These are phyloP conservation scores for Syncerus caffer DNA, from an alignment of 2,797 vertebrate genomes.

Conservation along the genomic window DNA sequence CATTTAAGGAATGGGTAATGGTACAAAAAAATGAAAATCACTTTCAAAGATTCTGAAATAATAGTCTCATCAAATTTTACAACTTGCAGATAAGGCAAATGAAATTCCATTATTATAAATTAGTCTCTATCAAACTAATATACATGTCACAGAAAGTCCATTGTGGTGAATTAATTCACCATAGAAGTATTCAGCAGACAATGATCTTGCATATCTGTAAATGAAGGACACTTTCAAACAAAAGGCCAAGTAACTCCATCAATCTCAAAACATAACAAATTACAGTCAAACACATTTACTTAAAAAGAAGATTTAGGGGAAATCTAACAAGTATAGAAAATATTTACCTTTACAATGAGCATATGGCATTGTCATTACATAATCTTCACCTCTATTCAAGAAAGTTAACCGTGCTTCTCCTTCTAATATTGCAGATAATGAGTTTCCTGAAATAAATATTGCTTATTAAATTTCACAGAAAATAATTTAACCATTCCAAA, in stretches of 20 bases:
- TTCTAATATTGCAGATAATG: constrained; percentile 95
- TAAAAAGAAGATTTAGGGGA: constrained; percentile 5
- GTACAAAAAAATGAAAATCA: neutral
- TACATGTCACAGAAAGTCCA: neutral
- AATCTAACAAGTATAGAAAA: neutral
- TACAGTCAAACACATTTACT: neutral
- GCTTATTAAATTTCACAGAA: constrained; percentile 47
- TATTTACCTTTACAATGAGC: constrained; percentile 97
- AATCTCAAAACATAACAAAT: constrained; percentile 24
- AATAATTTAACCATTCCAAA: constrained; percentile 27
- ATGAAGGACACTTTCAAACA: constrained; percentile 5
- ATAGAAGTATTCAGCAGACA: neutral
- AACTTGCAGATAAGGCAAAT: constrained; percentile 4
- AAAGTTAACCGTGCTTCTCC: constrained; percentile 96
- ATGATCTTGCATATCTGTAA: neutral
- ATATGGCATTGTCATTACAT: constrained; percentile 98
- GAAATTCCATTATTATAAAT: constrained; percentile 39
- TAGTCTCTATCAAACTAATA: neutral
- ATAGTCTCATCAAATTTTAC: constrained; percentile 29
- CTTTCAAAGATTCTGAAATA: constrained; percentile 42
- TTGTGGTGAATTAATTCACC: neutral
- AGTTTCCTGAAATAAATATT: constrained; percentile 90
- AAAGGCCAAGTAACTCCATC: neutral
- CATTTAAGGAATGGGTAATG: neutral
- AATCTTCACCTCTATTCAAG: constrained; percentile 97